Percentiles rank a stretch among this genome's conserved stretches.
Conservation (phyloP, 2,113 vertebrate species). For the Mesocricetus auratus region DNA sequence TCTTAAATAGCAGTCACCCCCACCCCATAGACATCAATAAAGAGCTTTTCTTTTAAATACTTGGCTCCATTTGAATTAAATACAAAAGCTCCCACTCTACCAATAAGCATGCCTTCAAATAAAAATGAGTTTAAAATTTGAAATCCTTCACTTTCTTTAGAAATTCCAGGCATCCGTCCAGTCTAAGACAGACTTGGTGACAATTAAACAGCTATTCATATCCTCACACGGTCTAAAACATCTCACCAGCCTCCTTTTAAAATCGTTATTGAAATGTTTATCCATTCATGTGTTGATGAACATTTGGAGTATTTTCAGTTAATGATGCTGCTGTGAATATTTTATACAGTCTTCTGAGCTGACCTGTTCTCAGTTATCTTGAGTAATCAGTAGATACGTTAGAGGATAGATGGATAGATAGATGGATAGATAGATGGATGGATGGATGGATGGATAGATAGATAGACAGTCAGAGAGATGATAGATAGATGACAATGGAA, state of each 20-base stretch:
- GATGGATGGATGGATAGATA: background rate
- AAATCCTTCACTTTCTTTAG: conserved; percentile 6
- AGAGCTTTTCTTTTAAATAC: background rate
- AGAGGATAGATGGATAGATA: background rate
- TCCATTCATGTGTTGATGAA: background rate
- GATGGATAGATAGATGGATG: background rate
- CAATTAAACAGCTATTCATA: background rate
- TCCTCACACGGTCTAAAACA: background rate
- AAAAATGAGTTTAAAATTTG: background rate
- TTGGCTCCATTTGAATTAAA: background rate
- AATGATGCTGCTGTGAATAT: background rate
- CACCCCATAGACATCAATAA: background rate
- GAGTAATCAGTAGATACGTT: background rate
- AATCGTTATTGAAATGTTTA: background rate
- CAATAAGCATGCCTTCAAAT: background rate
- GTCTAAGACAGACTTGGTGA: background rate
- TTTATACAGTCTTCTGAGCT: background rate
- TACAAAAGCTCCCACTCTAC: background rate
- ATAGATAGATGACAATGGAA: background rate
- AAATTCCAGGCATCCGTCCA: background rate
- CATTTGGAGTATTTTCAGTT: background rate
- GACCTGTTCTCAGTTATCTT: background rate
- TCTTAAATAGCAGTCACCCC: background rate
- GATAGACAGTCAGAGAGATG: background rate
- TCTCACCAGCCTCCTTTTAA: background rate